Base-by-base conservation (phyloP, 2,888 invertebrate genomes). In the Pomacea canaliculata region DNA sequence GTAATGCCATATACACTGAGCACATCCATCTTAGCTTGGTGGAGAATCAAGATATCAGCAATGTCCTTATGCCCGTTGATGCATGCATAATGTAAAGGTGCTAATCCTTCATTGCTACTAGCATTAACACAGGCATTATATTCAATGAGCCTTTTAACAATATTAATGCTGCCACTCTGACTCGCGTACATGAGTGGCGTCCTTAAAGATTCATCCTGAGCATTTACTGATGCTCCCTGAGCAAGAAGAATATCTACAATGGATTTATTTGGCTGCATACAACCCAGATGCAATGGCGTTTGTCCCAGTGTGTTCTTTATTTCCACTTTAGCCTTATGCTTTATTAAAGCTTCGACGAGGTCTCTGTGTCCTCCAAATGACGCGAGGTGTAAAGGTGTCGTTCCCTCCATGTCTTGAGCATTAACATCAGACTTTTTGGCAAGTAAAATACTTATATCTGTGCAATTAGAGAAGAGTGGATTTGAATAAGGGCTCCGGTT, bases 1-100 rank as follows among this genome's bases (percentile, higher is more conserved):
- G 96, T 95, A 99, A 99, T 99, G 2, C 95, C 94, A 87, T 97
- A 94, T 80, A 94, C 27, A 63, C 27, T 63, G 8, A 18, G 18
- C 8, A 9, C 63, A 63, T 27, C 93, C 0, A 98, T 99, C 88
- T 92, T 93, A 1, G 63, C 63, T 9, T 63, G 0, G 19, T 63
- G 19, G 1, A 9, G 9, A 23, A 63, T 63, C 12, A 63, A 18
- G 1, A 23, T 18, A 9, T 63, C 9, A 63, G 2, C 63, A 9
- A 63, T 3, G 8, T 63, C 63, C 9, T 9, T 63, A 18, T 27
- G 27, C 1, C 63, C 63, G 63, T 63, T 19, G 18, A 27, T 1
- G 18, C 63, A 63, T 1, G 63, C 63, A 9, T 23, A 63, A 18
- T 1, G 2, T 1, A 63, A 18, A 9, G 63, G 2, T 63, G 63